A percentile compares a stretch with the other conserved stretches of the same genome.
These are phyloP conservation scores for Micromys minutus DNA, from an alignment of 2,113 vertebrate genomes.

Conservation along the genomic window DNA sequence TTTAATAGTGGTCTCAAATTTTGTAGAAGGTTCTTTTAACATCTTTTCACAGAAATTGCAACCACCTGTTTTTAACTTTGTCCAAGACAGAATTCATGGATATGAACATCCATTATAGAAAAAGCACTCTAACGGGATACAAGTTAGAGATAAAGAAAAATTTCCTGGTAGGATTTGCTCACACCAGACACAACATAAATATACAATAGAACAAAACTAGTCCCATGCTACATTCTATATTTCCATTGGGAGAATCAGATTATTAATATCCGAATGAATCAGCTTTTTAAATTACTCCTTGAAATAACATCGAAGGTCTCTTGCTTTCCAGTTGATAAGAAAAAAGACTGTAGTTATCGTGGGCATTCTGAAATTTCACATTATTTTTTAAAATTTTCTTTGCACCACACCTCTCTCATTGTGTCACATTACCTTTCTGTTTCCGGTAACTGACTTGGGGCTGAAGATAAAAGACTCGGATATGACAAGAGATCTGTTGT, in stretches of 20 bases:
- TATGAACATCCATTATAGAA: neutral
- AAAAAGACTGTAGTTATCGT: neutral
- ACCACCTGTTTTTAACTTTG: slow-evolving; percentile 59
- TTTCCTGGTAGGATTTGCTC: neutral
- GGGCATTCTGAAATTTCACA: neutral
- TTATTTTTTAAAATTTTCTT: neutral
- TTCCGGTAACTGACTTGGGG: neutral
- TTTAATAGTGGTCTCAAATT: slow-evolving; percentile 66
- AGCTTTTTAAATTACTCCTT: neutral
- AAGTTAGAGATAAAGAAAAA: neutral
- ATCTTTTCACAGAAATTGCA: slow-evolving; percentile 49
- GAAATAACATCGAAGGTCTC: neutral
- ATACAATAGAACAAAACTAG: neutral
- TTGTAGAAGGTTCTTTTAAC: slow-evolving; percentile 10
- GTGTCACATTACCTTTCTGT: neutral
- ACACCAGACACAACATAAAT: neutral
- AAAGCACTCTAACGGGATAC: neutral
- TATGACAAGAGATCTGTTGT: neutral
- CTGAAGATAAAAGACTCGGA: neutral
- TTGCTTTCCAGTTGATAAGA: neutral
- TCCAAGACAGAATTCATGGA: slow-evolving; percentile 21
- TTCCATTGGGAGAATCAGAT: neutral
- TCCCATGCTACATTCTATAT: neutral
- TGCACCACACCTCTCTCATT: fast-evolving
- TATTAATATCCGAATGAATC: neutral